These are phyloP conservation scores for Drosophila mayri DNA, from an alignment of 1,140 invertebrate species.

Conservation along the genomic window DNA sequence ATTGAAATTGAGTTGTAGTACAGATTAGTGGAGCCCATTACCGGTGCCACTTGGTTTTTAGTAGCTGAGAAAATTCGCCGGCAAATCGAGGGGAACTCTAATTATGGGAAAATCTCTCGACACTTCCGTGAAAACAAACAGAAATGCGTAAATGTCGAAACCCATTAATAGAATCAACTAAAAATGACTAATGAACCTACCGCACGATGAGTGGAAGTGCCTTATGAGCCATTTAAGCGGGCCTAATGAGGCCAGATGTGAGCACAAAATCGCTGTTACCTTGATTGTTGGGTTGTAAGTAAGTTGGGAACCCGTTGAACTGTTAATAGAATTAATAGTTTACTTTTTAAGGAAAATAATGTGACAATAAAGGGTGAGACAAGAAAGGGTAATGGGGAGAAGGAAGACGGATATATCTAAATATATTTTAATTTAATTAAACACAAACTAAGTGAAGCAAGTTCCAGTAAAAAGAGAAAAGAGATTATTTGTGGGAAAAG, in stretches of 20 bases:
- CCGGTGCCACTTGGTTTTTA: slow-evolving; percentile 72
- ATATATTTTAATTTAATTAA: too few relatives aligned
- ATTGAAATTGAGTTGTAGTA: slow-evolving; percentile 72
- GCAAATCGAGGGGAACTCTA: slow-evolving; percentile 68
- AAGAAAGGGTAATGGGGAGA: neutral
- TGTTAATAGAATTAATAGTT: slow-evolving; percentile 33
- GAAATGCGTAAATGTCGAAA: slow-evolving; percentile 77
- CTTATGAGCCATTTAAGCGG: slow-evolving; percentile 29
- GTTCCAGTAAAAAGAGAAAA: neutral
- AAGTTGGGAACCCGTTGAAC: slow-evolving; percentile 4
- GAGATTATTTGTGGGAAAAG: too few relatives aligned
- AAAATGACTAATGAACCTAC: slow-evolving; percentile 72
- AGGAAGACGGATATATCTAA: neutral
- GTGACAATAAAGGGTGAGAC: neutral
- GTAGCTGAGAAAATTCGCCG: slow-evolving; percentile 75
- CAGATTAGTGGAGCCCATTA: slow-evolving; percentile 70
- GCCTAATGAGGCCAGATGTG: slow-evolving; percentile 35
- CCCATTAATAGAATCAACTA: slow-evolving; percentile 78
- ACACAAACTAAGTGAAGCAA: neutral
- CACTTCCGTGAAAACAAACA: slow-evolving; percentile 74
- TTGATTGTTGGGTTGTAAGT: slow-evolving; percentile 16
- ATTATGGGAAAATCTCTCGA: slow-evolving; percentile 78
- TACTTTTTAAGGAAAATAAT: neutral
- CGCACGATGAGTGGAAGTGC: slow-evolving; percentile 46
- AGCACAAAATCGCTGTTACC: slow-evolving; percentile 12